Evolutionary conservation across 2,888 invertebrate genomes (phyloP).

Genomic region (Andrena fulva): DNA sequence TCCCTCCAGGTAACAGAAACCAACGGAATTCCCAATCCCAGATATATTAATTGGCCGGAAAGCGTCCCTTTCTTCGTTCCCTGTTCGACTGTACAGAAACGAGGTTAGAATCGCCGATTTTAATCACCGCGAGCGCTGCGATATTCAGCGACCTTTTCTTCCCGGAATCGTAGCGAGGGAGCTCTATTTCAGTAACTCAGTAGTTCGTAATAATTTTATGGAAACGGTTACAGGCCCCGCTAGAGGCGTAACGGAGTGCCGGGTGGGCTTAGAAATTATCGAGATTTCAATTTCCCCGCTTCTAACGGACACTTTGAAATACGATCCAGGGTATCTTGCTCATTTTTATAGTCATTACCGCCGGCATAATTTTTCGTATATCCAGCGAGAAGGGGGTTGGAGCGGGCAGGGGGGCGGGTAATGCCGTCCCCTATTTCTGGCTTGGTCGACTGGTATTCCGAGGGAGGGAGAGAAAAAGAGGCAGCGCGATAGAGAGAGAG

Average conservation of each 20-base stretch:
- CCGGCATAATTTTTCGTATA: constrained; percentile 73
- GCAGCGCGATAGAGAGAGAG: constrained; percentile 2
- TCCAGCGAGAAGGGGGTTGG: constrained; percentile 43
- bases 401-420: constrained; percentile 24
- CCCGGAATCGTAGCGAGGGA: not conserved
- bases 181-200: not conserved
- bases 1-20: no score
- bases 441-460: constrained; percentile 14
- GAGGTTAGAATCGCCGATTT: no score
- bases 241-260: not conserved
- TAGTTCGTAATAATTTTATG: constrained; percentile 6
- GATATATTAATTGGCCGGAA: no score
- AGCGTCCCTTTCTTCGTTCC: no score
- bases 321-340: constrained; percentile 65
- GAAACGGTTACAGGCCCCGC: not conserved
- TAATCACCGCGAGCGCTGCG: not conserved
- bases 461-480: constrained; percentile 28
- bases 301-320: constrained; percentile 57
- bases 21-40: no score
- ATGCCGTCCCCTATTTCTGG: constrained; percentile 66
- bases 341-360: constrained; percentile 74
- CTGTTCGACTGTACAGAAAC: not conserved
- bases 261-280: constrained; percentile 33
- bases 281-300: constrained; percentile 46
- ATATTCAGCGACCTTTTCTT: not conserved